Conservation (phyloP, 1,140 invertebrate species). For the Drepana arcuata region DNA sequence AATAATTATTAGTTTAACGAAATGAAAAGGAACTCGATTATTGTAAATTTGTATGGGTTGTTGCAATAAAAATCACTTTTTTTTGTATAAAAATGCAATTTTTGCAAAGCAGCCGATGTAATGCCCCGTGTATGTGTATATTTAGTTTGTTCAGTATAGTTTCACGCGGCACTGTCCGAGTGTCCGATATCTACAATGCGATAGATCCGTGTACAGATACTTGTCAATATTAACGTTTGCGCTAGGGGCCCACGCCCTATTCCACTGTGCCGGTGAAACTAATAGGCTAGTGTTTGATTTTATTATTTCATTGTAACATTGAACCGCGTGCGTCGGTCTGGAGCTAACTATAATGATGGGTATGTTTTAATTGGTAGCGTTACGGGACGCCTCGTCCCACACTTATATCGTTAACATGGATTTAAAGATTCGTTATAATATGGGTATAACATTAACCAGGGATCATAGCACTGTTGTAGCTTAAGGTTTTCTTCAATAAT, state of each 20-base stretch:
- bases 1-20: slow-evolving; percentile 17
- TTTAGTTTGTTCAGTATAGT: slow-evolving; percentile 19
- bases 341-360: slow-evolving; percentile 41
- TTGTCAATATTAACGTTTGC: too few species aligned
- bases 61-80: slow-evolving; percentile 51
- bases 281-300: slow-evolving; percentile 25
- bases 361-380: slow-evolving; percentile 53
- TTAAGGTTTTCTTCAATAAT: slow-evolving; percentile 61
- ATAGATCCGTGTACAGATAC: too few species aligned
- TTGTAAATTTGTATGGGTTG: slow-evolving; percentile 55
- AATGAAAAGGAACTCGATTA: slow-evolving; percentile 1
- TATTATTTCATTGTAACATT: slow-evolving; percentile 37
- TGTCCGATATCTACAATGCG: not conserved
- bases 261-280: slow-evolving; percentile 45
- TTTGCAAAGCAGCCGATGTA: slow-evolving; percentile 19
- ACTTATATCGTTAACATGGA: too few species aligned
- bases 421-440: slow-evolving; percentile 30
- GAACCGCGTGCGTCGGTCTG: slow-evolving; percentile 27
- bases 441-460: slow-evolving; percentile 62
- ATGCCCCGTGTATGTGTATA: slow-evolving; percentile 34
- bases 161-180: slow-evolving; percentile 1
- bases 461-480: slow-evolving; percentile 52
- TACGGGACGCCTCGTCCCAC: too few species aligned
- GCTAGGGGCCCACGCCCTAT: slow-evolving; percentile 13
- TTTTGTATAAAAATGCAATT: slow-evolving; percentile 35